A percentile compares a stretch with the other conserved stretches of the same genome.
Conservation (phyloP, 2,888 invertebrate species). For the Nudaria mundana region DNA sequence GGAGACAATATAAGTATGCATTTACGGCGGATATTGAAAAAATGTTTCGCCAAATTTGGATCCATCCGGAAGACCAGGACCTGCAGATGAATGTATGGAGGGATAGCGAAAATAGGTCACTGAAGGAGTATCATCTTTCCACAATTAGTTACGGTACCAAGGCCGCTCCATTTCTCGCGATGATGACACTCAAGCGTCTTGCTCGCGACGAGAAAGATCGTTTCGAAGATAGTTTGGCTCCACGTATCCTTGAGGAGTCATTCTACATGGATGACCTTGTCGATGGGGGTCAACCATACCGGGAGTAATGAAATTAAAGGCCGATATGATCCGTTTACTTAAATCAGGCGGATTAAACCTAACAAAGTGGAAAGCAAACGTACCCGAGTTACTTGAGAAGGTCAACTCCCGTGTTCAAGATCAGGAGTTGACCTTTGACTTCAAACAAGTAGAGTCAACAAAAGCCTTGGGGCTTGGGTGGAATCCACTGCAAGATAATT, state of each 20-base stretch:
- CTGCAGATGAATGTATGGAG: conserved; percentile 16
- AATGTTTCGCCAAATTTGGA: conserved; percentile 19
- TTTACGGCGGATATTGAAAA: conserved; percentile 24
- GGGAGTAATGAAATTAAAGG: too few species aligned
- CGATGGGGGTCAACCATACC: too few species aligned
- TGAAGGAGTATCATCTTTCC: too few species aligned
- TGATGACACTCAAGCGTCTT: too few species aligned
- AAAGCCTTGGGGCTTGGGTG: conserved; percentile 14
- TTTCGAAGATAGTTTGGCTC: too few species aligned
- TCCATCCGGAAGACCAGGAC: conserved; percentile 11
- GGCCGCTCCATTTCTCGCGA: too few species aligned
- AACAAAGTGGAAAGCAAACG: background rate
- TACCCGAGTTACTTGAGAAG: background rate
- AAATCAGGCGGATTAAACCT: background rate
- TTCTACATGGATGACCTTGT: too few species aligned
- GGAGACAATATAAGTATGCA: conserved; percentile 17
- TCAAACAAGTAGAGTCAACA: conserved; percentile 8
- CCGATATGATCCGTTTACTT: background rate
- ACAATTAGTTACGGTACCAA: too few species aligned
- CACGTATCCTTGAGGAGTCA: too few species aligned
- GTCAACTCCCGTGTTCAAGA: too few species aligned
- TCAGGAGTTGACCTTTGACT: conserved; percentile 11
- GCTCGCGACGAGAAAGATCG: too few species aligned
- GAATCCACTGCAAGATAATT: conserved; percentile 12
- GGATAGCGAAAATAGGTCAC: background rate